phyloP scores from a whole-genome alignment of 2,797 vertebrate genomes.

The Hoplostethus mediterraneus region DNA sequence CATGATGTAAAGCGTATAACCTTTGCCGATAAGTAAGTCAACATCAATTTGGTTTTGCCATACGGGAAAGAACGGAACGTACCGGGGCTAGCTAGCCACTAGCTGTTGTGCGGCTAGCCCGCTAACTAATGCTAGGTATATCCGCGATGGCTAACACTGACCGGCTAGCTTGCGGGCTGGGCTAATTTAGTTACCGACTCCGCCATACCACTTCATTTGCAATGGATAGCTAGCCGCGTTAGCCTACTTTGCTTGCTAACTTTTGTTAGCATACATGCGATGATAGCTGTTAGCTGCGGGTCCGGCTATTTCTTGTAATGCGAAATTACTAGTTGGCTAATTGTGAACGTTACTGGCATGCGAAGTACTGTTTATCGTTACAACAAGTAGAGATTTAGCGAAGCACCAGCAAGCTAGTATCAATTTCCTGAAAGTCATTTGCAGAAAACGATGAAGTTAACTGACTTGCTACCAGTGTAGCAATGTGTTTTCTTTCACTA shows the following conservation, averaged over 20 bases:
- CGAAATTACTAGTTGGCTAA: not conserved
- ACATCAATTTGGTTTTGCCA: too few relatives aligned
- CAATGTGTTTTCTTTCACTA: not conserved
- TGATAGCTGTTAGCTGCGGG: not conserved
- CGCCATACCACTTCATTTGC: constrained; percentile 55
- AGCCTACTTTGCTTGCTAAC: constrained; percentile 51
- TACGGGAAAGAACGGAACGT: too few relatives aligned
- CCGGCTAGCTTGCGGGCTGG: constrained; percentile 34
- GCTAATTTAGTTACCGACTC: constrained; percentile 52
- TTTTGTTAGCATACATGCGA: constrained; percentile 47
- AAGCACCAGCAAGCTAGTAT: not conserved
- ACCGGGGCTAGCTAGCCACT: constrained; percentile 44
- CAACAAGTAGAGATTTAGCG: too few relatives aligned
- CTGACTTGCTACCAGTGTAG: constrained; percentile 17
- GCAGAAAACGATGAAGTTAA: constrained; percentile 6
- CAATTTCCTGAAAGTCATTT: not conserved
- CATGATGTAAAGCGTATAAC: too few relatives aligned
- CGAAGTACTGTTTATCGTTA: not conserved
- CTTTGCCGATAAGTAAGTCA: not conserved
- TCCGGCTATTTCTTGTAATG: not conserved
- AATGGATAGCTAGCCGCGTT: constrained; percentile 27
- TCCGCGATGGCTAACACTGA: constrained; percentile 27
- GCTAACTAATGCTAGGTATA: constrained; percentile 21
- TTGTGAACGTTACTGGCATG: not conserved
- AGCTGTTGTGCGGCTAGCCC: constrained; percentile 28